Base-by-base conservation (phyloP, 2,113 vertebrate genomes). In the Leuciscus idus region DNA sequence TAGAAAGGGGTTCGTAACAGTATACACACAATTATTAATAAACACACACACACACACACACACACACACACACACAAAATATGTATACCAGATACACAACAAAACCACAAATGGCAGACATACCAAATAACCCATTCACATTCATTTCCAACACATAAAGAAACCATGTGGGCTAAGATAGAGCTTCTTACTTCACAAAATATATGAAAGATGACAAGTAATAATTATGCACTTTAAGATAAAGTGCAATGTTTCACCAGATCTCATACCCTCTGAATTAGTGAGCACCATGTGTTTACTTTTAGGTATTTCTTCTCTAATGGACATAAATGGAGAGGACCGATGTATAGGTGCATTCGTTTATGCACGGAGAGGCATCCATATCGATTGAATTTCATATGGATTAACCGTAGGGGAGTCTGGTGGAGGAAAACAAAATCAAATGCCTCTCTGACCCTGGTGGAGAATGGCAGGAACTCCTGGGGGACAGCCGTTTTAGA, bases 381-480 rank as follows among this genome's bases (percentile, higher is more conserved):
- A 46, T 78, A 85, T 77, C 39, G 84, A 85, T 88, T 85, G 50
- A 59, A 86, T 85, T 87, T 78, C 76, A 83, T 87, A 82, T 87
- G 85, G 85, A 83, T 77, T 76, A 78, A 48, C 43, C 30, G 26
- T 59, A 68, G 70, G 59, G 52, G 11, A 85, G 59, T 75, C 59
- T 83, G 48, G 70, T 68, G 84, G 79, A 86, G 57, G 66, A 83
- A 86, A 91, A 88, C 83, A 77, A 90, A 91, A 91, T 86, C 87
- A 91, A 87, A 59, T 89, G 74, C 33, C 77, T 61, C 84, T 84
- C 88, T 91, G 91, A 90, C 88, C 90, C 88, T 89, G 80, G 50
- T 84, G 82, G 80, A 90, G 84, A 91, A 88, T 90, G 87, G 84
- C 89, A 87, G 87, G 59, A n/a, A 59, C 59, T 89, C 90, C 90